A percentile compares a stretch with the other conserved stretches of the same genome.
Evolutionary conservation across 2,113 vertebrate species (phyloP).

Genomic region (Budorcas taxicolor): DNA sequence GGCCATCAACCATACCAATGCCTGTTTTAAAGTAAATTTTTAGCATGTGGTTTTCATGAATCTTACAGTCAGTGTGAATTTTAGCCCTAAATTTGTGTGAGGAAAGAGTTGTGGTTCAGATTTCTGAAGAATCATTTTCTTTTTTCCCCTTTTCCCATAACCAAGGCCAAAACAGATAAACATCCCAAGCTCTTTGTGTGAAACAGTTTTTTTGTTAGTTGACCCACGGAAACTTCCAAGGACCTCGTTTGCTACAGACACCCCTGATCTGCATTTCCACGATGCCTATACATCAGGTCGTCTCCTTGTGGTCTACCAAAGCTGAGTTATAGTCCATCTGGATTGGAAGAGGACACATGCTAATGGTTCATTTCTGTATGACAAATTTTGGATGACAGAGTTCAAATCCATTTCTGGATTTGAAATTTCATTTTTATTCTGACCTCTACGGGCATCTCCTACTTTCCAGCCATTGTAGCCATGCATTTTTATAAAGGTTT

Average conservation of each 20-base stretch:
- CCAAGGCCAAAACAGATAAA: background rate
- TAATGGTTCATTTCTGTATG: background rate
- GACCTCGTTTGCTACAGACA: background rate
- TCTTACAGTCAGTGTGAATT: background rate
- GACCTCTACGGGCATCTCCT: background rate
- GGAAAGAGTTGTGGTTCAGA: background rate
- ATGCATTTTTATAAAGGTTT: background rate
- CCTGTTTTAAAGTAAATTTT: background rate
- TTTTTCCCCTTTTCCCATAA: background rate
- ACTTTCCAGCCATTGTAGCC: background rate
- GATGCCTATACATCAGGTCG: background rate
- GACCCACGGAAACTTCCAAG: background rate
- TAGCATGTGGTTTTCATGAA: background rate
- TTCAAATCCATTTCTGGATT: background rate
- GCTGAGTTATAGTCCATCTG: background rate
- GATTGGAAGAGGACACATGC: background rate
- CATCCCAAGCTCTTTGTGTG: background rate
- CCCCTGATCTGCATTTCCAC: fast-evolving
- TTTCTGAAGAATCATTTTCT: background rate
- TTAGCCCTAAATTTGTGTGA: background rate
- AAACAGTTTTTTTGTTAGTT: background rate
- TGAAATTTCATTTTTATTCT: background rate
- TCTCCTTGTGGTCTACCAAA: background rate
- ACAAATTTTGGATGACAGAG: background rate
- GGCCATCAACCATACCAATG: background rate